phyloP scores from a whole-genome alignment of 2,113 vertebrate genomes.

The Trichomycterus rosablanca region DNA sequence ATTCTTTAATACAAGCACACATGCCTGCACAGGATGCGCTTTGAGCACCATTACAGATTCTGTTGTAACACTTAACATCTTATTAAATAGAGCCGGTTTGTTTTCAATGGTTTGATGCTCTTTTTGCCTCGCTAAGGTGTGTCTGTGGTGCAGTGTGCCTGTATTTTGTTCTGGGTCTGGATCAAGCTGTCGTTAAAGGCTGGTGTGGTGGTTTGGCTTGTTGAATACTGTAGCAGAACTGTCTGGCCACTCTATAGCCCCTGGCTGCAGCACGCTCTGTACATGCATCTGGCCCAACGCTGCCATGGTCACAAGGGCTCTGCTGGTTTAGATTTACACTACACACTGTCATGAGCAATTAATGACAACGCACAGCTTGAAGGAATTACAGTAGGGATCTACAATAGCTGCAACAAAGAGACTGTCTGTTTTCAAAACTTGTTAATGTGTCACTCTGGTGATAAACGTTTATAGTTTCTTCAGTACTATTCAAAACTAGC shows the following conservation, averaged over 20 bases:
- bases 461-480: too few relatives aligned
- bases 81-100: neutral
- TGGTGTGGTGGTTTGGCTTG: conserved; percentile 52
- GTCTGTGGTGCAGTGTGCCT: conserved; percentile 1
- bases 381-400: neutral
- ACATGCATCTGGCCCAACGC: conserved; percentile 52
- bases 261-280: conserved; percentile 64
- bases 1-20: conserved; percentile 14
- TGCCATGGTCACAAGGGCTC: conserved; percentile 38
- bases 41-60: neutral
- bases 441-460: neutral
- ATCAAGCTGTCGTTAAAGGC: conserved; percentile 45
- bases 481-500: too few relatives aligned
- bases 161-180: conserved; percentile 54
- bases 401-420: neutral
- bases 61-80: neutral
- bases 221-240: conserved; percentile 20
- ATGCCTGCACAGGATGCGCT: conserved; percentile 4
- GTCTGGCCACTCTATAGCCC: conserved; percentile 56
- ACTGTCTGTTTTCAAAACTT: neutral
- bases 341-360: conserved; percentile 27
- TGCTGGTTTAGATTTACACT: conserved; percentile 45
- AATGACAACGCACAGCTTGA: neutral
- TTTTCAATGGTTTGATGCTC: neutral
- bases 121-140: neutral